Base-by-base conservation (phyloP, 2,888 invertebrate species). In the Brenthis hecate region DNA sequence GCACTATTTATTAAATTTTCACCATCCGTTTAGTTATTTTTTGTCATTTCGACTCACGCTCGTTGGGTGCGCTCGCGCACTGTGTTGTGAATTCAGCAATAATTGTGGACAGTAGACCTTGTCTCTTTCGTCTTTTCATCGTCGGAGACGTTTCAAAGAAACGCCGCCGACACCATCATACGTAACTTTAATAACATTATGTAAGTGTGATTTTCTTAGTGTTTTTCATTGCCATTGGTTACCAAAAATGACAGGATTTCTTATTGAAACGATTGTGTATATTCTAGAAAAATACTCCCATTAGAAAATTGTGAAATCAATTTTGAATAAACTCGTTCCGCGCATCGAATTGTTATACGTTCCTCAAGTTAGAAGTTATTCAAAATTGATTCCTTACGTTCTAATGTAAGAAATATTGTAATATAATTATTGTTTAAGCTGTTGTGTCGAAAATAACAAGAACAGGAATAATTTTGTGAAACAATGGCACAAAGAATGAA, bases 391-490 rank as follows among this genome's bases (percentile, higher is more conserved):
- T 87, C 86, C 81, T 80, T 82, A 78, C 85, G 81, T 65, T 87
- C 91, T 88, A 87, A 89, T 90, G 88, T 87, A 86, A 85, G 81
- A 86, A 86, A 86, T 89, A 87, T 88, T 91, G 91, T 91, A 91
- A 91, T 91, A 91, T 92, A 91, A 76, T 88, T 87, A 89, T 90
- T 89, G 87, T 91, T 90, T 92, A 91, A 92, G 92, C 88, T 89
- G 89, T 92, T 92, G 92, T 91, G 87, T 89, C 89, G 90, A 86
- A 88, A 91, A 90, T 91, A 89, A 91, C 88, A 90, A 90, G 91
- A 91, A 89, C 92, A 92, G 92, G 92, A 91, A 92, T 92, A 91
- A 91, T 92, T 92, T 92, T 92, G 91, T 91, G 87, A 91, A 92
- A 91, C 90, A 92, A 91, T 92, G 92, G 92, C 92, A 92, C 92